Evolutionary conservation across 2,113 vertebrate species (phyloP).

Genomic region (Semicossyphus pulcher): DNA sequence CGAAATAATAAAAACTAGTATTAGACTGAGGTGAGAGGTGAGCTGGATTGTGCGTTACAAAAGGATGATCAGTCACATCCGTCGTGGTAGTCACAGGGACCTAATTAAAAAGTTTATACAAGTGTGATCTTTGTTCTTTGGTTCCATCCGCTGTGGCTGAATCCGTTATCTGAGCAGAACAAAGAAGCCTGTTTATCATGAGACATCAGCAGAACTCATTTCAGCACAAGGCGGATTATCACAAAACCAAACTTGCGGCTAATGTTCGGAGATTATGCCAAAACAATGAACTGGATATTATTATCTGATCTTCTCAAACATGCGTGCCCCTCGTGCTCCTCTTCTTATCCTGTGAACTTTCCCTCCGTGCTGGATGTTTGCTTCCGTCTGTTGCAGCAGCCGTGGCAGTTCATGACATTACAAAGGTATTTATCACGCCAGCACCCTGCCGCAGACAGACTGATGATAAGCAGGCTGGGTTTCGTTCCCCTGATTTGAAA

Average conservation of each 20-base stretch:
- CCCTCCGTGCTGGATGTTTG: constrained; percentile 23
- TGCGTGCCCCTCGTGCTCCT: not conserved
- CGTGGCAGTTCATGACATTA: constrained; percentile 17
- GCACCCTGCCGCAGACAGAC: constrained; percentile 50
- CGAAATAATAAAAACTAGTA: too few relatives aligned
- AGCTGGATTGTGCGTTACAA: not conserved
- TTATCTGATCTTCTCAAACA: not conserved
- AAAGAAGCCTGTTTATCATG: not conserved
- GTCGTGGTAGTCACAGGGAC: too few relatives aligned
- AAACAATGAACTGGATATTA: not conserved
- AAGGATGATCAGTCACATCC: not conserved
- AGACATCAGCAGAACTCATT: constrained; percentile 2
- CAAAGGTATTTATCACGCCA: constrained; percentile 52
- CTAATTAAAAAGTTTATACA: too few relatives aligned
- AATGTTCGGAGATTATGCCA: not conserved
- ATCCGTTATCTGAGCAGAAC: not conserved
- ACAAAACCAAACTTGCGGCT: not conserved
- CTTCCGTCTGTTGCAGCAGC: constrained; percentile 34
- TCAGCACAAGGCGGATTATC: not conserved
- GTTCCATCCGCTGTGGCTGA: not conserved
- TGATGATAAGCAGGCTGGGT: constrained; percentile 43
- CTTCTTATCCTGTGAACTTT: constrained; percentile 26
- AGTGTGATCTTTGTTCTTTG: not conserved
- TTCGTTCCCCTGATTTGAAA: constrained; percentile 55
- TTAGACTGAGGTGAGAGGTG: not conserved